Percentiles rank a stretch among this genome's conserved stretches.
phyloP scores from a whole-genome alignment of 2,888 invertebrate genomes.

The Phengaris arion region DNA sequence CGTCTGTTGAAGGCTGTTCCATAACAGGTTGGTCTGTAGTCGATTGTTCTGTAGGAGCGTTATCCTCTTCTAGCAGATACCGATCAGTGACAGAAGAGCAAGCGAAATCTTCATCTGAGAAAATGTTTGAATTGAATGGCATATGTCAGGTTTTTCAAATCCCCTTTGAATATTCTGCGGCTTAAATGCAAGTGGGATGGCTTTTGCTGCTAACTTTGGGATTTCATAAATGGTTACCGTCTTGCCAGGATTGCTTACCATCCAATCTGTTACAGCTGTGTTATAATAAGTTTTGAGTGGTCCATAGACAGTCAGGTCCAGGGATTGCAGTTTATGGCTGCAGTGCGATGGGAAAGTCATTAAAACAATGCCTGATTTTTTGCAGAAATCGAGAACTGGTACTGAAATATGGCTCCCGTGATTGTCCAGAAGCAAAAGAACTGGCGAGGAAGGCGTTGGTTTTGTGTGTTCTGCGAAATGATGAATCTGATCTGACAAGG shows the following conservation, averaged over 20 bases:
- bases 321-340: conserved; percentile 34
- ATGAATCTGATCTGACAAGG: conserved; percentile 10
- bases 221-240: conserved; percentile 40
- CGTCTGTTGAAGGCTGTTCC: conserved; percentile 16
- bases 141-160: conserved; percentile 42
- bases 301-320: conserved; percentile 35
- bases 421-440: conserved; percentile 27
- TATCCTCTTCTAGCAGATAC: background rate
- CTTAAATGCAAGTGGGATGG: conserved; percentile 39
- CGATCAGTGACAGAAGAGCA: conserved; percentile 39
- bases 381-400: conserved; percentile 34
- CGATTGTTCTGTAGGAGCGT: conserved; percentile 24
- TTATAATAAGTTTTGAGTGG: conserved; percentile 36
- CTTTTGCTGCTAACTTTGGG: conserved; percentile 36
- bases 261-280: conserved; percentile 35
- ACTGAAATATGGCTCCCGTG: conserved; percentile 36
- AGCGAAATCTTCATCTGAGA: conserved; percentile 39
- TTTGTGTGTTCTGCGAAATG: background rate
- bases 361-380: conserved; percentile 32
- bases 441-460: conserved; percentile 1
- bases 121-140: conserved; percentile 41
- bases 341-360: conserved; percentile 38
- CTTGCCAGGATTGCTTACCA: conserved; percentile 36
- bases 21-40: conserved; percentile 8
- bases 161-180: conserved; percentile 38